Evolutionary conservation across 2,888 invertebrate species (phyloP), one percentile per base, ranked within the genome.

Genomic region (Notodonta ziczac): DNA sequence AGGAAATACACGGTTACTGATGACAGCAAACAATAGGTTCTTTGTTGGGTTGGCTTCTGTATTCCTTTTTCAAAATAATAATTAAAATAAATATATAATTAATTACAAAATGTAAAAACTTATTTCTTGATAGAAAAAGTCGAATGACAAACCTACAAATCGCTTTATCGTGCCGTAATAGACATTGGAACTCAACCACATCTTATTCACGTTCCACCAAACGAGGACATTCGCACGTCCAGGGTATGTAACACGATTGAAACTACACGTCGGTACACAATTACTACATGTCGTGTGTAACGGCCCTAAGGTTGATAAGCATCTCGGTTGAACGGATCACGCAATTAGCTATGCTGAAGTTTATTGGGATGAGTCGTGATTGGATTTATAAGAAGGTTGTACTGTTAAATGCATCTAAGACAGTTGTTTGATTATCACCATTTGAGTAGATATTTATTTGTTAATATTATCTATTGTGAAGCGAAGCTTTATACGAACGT

Each of bases 201-300:
- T 63, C 66, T 62, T 70, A 65, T 69, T 71, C 76, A 76, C 80
- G 82, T 84, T 81, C 81, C 75, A 63, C 75, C 79, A 69, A 85
- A 85, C 82, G 85, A 87, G 86, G 86, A 80, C 87, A 81, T 82
- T 84, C 82, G 81, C 80, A 84, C 85, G 83, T 80, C 77, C 62
- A 64, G 67, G 62, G 56, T 56, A 24, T 66, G 44, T 56, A 12
- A 67, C 64, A 65, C 59, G 53, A 40, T 63, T 60, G 65, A 64
- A 68, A 69, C n/a, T 24, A 9, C 24, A 44, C 44, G 75, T 74
- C 73, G 73, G 76, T 80, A 80, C 86, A 85, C 84, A 81, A 78
- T 84, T 84, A 85, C 84, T 81, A 78, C 82, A 75, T 82, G 83
- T 84, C 84, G 80, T 78, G 81, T 79, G 70, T 76, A 74, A 67